Base-by-base conservation (phyloP, 1,140 invertebrate genomes). In the Aphaenogaster ashmeadi region DNA sequence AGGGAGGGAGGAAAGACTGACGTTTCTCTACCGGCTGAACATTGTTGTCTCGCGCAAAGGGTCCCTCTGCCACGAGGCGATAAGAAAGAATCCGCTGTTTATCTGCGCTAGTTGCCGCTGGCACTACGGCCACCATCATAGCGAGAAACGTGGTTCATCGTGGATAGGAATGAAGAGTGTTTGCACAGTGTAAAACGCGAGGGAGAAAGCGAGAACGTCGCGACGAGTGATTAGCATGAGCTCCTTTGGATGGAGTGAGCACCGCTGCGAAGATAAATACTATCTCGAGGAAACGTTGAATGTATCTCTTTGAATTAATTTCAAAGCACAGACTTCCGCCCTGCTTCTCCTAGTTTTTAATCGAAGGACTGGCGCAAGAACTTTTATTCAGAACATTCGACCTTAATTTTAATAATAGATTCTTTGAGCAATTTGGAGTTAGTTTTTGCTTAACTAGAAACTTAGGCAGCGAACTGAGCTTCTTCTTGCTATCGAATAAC, bases 51-150 rank as follows among this genome's bases (percentile, higher is more conserved):
- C 60, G 60, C 33, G 66, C 80, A 44, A 72, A 78, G 66, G 79
- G 64, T 56, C 71, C 56, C 80, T 81, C 86, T 91, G 89, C 86
- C 86, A 58, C 69, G 62, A 67, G 74, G 72, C 33, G 90, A 91
- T 90, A 90, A 91, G 89, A 91, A 91, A 90, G 87, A 90, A 90
- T 86, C 87, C 77, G 52, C 81, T 36, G 71, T 91, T 90, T 88
- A 85, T 90, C 88, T 62, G n/a, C 75, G 69, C 58, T 52, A 71
- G 66, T 77, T 81, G 71, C 77, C 71, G 54, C 41, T 7, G 47
- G 50, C 64, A 67, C 71, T 38, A 38, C 38, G 18, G 50, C 38
- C 21, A 66, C 52, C 60, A 44, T 74, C 27, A 47, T 27, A 8
- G 41, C 4, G 74, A 41, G 47, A 36, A 75, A 56, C 50, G 56